These are phyloP conservation scores for Sinosuthora webbiana DNA, from an alignment of 2,113 vertebrate species.

Conservation along the genomic window DNA sequence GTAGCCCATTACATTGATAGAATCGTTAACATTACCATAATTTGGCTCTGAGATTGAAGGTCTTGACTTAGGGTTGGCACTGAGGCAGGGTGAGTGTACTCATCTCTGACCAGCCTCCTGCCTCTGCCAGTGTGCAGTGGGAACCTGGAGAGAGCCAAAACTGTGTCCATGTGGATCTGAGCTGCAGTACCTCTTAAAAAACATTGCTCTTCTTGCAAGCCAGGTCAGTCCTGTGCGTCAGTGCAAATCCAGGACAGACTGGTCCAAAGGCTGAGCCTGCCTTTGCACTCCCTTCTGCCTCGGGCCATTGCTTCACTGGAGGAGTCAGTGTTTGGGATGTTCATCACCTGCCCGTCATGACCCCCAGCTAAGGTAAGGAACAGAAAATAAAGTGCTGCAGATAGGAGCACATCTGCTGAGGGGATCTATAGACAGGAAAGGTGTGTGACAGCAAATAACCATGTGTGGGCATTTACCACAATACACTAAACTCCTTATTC, in stretches of 20 bases:
- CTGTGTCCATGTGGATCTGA: not conserved
- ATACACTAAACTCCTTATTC: not conserved
- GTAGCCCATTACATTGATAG: not conserved
- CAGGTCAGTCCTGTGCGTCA: not conserved
- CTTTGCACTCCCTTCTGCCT: not conserved
- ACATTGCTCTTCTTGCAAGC: not conserved
- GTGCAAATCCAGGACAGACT: not conserved
- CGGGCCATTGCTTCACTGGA: rapidly evolving
- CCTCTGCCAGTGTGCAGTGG: not conserved
- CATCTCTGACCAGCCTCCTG: not conserved
- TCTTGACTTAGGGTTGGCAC: not conserved
- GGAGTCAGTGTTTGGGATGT: not conserved
- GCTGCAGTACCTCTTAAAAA: not conserved
- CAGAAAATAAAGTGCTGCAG: not conserved
- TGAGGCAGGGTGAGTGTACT: not conserved
- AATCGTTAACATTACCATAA: not conserved
- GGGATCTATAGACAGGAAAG: not conserved
- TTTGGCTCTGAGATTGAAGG: not conserved
- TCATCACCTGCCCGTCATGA: rapidly evolving
- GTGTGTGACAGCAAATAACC: rapidly evolving
- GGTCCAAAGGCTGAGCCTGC: not conserved
- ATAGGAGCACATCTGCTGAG: not conserved
- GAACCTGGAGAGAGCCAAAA: not conserved
- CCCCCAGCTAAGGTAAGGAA: not conserved
- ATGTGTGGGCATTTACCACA: not conserved